Evolutionary conservation across 2,888 invertebrate species (phyloP).

Genomic region (Galeopsomyia nigrocyanea): DNA sequence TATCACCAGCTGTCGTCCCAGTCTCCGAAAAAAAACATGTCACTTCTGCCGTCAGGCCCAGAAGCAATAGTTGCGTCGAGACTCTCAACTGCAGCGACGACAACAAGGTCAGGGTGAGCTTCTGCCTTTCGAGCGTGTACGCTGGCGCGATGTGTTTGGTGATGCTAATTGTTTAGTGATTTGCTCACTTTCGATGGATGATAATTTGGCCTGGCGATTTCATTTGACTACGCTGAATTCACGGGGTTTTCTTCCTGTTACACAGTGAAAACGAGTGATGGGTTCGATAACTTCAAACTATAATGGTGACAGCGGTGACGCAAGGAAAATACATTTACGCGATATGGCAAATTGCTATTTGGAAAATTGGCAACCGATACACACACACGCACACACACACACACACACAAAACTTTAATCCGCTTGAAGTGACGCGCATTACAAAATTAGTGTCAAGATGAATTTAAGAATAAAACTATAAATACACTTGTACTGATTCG

Average conservation of each 20-base stretch:
- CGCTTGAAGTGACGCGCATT: neutral
- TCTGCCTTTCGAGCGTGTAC: neutral
- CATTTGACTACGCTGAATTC: too few species aligned
- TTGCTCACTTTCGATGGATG: too few species aligned
- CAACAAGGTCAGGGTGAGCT: constrained; percentile 34
- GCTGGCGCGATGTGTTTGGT: neutral
- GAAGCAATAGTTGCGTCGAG: constrained; percentile 20
- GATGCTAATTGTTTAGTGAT: neutral
- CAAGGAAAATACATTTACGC: too few species aligned
- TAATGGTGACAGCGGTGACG: too few species aligned
- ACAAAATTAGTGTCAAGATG: constrained; percentile 17
- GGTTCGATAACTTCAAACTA: too few species aligned
- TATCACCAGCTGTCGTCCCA: neutral
- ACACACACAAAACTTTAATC: neutral
- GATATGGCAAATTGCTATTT: too few species aligned
- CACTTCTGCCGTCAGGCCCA: neutral
- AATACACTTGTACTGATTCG: constrained; percentile 13
- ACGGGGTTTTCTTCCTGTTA: too few species aligned
- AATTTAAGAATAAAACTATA: constrained; percentile 23
- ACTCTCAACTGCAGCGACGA: neutral
- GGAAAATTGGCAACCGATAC: neutral
- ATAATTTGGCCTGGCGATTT: too few species aligned
- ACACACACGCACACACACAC: neutral
- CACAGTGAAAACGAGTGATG: too few species aligned
- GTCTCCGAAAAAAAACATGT: constrained; percentile 1